These are phyloP conservation scores for Zosterops japonicus DNA, from an alignment of 2,113 vertebrate genomes.

Conservation along the genomic window DNA sequence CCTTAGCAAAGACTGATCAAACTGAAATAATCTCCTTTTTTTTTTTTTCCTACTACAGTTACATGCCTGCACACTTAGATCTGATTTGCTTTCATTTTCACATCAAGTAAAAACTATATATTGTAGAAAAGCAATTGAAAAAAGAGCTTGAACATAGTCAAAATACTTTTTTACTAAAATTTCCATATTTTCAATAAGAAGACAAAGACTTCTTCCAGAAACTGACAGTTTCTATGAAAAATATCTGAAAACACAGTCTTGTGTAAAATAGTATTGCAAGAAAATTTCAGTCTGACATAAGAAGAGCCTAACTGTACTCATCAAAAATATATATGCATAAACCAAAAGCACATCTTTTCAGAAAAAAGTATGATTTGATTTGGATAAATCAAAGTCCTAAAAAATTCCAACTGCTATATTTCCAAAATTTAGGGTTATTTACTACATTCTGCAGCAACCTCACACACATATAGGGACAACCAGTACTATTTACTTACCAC, in stretches of 20 bases:
- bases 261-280: background rate
- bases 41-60: background rate
- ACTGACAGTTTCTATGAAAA: background rate
- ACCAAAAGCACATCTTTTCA: background rate
- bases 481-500: background rate
- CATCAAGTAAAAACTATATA: background rate
- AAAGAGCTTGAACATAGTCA: background rate
- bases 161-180: background rate
- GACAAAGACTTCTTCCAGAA: background rate
- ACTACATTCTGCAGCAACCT: background rate
- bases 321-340: background rate
- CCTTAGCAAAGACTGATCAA: background rate
- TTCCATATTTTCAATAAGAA: background rate
- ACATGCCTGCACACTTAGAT: background rate
- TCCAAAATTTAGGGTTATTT: background rate
- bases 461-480: background rate
- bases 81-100: background rate
- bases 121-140: background rate
- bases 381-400: background rate
- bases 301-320: background rate
- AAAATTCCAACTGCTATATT: background rate
- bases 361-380: background rate
- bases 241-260: background rate
- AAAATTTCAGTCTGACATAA: background rate
- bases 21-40: background rate